Conservation (phyloP, 2,888 invertebrate species). For the Dyspetes luteomarginatus region DNA sequence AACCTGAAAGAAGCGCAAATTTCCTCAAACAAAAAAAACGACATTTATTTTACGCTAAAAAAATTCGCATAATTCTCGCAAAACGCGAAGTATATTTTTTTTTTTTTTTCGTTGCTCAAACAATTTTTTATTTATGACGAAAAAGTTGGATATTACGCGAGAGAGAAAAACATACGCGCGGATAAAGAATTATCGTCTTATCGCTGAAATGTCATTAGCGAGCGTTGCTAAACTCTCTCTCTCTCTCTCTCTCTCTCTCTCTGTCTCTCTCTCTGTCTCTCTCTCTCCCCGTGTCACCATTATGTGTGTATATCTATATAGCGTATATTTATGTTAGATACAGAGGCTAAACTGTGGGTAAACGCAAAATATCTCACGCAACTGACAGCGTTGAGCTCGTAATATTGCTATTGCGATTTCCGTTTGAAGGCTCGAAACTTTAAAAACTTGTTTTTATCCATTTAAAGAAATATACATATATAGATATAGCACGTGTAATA, state of each 20-base stretch:
- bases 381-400: too few relatives aligned
- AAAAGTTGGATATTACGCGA: neutral
- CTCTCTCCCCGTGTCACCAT: too few relatives aligned
- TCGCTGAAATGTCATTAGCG: constrained; percentile 50
- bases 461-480: too few relatives aligned
- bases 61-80: neutral
- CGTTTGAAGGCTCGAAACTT: constrained; percentile 16
- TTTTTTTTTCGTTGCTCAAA: too few relatives aligned
- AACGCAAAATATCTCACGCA: too few relatives aligned
- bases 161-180: neutral
- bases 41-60: neutral
- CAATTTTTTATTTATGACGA: too few relatives aligned
- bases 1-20: constrained; percentile 29
- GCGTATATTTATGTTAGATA: too few relatives aligned
- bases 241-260: too few relatives aligned
- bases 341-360: too few relatives aligned
- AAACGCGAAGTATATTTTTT: neutral
- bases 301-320: too few relatives aligned
- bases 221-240: constrained; percentile 30
- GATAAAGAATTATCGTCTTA: constrained; percentile 28
- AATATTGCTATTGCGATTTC: constrained; percentile 13
- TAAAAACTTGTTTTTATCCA: too few relatives aligned
- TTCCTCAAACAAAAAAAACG: constrained; percentile 20
- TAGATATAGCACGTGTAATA: neutral
- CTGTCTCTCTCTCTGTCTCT: too few relatives aligned